Base-by-base conservation (phyloP, 2,113 vertebrate species). In the Empidonax traillii region DNA sequence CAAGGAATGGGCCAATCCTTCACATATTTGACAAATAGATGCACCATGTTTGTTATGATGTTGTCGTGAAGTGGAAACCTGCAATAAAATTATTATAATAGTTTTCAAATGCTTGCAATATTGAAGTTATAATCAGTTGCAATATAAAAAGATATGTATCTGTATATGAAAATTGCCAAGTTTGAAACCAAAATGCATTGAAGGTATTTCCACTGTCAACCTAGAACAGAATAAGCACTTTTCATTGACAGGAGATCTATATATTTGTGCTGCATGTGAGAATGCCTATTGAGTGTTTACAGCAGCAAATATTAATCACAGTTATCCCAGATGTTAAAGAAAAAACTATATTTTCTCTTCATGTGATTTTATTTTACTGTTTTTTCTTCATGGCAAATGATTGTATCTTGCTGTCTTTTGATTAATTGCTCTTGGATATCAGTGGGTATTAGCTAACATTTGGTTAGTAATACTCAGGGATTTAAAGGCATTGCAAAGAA, bases 381-480 rank as follows among this genome's bases (percentile, higher is more conserved):
- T n/a, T 94, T 95, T 96, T 37, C 46, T 90, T 14, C 22, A 66
- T 81, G 75, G 68, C 27, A 33, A 85, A 65, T 77, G 85, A n/a
- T 56, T 74, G 12, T 74, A 62, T 80, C 71, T 94, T 74, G 6
- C 22, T 41, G 30, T 75, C 56, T 76, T 96, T 87, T 94, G 87
- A 95, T 97, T 91, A 88, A 93, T 82, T 87, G 52, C 49, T 90
- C 46, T 44, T 75, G 35, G 62, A 86, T 88, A 73, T 81, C 79
- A 87, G 86, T 89, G 62, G 4, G 5, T 67, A 46, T 66, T 53
- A 37, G 62, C 53, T 49, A 55, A 85, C 79, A 74, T 73, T 71
- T 52, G 2, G 4, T 73, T 69, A 51, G 67, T 92, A 74, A 79
- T 89, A 77, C 27, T 55, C 8, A 27, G 21, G 23, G 21, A 31